phyloP scores from a whole-genome alignment of 2,113 vertebrate genomes.

The Ptilorrhoa leucosticta region DNA sequence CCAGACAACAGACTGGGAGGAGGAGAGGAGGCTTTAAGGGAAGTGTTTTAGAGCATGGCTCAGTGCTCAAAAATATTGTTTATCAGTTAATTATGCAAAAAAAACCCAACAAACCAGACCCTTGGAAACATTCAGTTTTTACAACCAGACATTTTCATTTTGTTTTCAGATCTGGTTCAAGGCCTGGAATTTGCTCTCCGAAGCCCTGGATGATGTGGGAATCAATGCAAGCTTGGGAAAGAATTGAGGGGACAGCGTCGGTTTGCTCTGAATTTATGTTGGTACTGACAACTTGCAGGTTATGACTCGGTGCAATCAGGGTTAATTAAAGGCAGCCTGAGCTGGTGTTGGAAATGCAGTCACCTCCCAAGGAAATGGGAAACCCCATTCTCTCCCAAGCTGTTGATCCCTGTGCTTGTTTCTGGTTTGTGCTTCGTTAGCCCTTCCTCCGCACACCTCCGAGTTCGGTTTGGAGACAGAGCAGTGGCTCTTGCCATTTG shows the following conservation, averaged over 20 bases:
- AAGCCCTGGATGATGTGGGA: background rate
- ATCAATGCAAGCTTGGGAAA: background rate
- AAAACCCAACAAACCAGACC: background rate
- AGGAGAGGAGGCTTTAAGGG: background rate
- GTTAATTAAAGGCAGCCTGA: background rate
- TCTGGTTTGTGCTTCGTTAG: background rate
- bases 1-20: background rate
- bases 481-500: background rate
- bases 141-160: background rate
- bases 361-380: background rate
- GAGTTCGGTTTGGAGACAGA: background rate
- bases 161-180: background rate
- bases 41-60: background rate
- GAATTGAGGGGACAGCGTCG: accelerated
- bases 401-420: background rate
- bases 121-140: background rate
- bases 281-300: background rate
- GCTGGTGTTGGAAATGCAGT: background rate
- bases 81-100: background rate
- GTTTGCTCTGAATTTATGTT: background rate
- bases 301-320: background rate
- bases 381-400: background rate
- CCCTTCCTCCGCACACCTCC: background rate
- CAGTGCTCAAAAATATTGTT: background rate
- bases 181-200: background rate